Conservation (phyloP, 2,888 invertebrate species). For the Oscheius myriophilus region DNA sequence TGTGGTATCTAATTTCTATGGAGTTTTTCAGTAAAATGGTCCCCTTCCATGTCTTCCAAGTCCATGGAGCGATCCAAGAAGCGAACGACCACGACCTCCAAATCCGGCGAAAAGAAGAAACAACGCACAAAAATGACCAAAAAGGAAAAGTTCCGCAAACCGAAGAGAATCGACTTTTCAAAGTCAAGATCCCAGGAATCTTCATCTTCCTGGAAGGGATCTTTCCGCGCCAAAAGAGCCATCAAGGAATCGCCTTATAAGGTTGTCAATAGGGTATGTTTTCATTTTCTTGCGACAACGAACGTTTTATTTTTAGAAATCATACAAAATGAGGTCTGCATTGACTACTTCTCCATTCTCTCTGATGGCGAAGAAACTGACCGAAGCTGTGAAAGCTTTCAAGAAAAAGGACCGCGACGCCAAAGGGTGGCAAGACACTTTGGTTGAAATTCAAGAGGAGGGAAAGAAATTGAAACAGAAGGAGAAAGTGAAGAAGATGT, state of each 20-base stretch:
- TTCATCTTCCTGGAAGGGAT: slow-evolving; percentile 11
- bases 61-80: not conserved
- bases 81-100: not conserved
- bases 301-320: slow-evolving; percentile 1
- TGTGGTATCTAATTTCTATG: too few relatives aligned
- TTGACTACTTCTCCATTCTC: slow-evolving; percentile 38
- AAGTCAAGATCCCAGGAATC: slow-evolving; percentile 12
- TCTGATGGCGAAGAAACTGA: slow-evolving; percentile 50
- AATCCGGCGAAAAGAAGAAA: slow-evolving; percentile 4
- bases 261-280: slow-evolving; percentile 5
- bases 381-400: slow-evolving; percentile 42
- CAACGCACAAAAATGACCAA: not conserved
- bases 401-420: slow-evolving; percentile 45
- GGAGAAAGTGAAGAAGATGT: slow-evolving; percentile 43
- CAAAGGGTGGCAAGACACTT: slow-evolving; percentile 34
- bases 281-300: not conserved
- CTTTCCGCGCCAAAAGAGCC: slow-evolving; percentile 13
- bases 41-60: not conserved
- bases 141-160: slow-evolving; percentile 11
- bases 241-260: not conserved
- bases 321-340: slow-evolving; percentile 12
- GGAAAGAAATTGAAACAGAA: slow-evolving; percentile 43
- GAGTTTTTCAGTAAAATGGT: too few relatives aligned
- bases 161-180: slow-evolving; percentile 23
- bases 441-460: slow-evolving; percentile 44